Conservation (phyloP, 2,797 vertebrate genomes). For the Leuciscus waleckii region DNA sequence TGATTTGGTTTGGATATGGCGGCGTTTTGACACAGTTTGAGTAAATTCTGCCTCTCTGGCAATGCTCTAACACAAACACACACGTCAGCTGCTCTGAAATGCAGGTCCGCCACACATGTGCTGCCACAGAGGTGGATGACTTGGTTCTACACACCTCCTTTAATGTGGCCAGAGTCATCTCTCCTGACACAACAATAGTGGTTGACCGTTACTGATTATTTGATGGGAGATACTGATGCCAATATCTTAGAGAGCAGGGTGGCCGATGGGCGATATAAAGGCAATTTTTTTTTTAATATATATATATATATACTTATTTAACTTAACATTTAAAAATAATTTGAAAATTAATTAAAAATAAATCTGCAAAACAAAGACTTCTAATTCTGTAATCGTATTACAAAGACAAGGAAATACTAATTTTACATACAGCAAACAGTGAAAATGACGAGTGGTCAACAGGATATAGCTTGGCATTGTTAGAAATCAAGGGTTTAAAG, state of each 20-base stretch:
- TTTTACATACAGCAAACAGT: not conserved
- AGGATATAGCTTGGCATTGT: not conserved
- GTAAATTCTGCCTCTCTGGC: slow-evolving; percentile 32
- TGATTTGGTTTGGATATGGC: slow-evolving; percentile 48
- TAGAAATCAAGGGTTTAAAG: not conserved
- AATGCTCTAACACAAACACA: slow-evolving; percentile 30
- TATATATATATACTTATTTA: not conserved
- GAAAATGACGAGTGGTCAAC: not conserved
- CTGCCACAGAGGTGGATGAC: slow-evolving; percentile 11
- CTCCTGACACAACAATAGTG: slow-evolving; percentile 10
- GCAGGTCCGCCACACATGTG: not conserved
- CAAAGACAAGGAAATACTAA: not conserved
- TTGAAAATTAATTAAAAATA: too few relatives aligned
- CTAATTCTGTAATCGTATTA: too few relatives aligned
- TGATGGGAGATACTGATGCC: not conserved
- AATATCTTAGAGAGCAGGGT: not conserved
- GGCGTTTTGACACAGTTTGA: slow-evolving; percentile 46
- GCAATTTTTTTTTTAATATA: not conserved
- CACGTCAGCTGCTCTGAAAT: not conserved
- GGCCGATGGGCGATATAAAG: not conserved
- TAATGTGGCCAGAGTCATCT: not conserved
- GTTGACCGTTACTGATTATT: not conserved
- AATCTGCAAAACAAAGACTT: too few relatives aligned
- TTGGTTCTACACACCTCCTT: slow-evolving; percentile 4
- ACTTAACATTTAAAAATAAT: not conserved